phyloP scores from a whole-genome alignment of 2,113 vertebrate genomes.

The Gracilinanus agilis region DNA sequence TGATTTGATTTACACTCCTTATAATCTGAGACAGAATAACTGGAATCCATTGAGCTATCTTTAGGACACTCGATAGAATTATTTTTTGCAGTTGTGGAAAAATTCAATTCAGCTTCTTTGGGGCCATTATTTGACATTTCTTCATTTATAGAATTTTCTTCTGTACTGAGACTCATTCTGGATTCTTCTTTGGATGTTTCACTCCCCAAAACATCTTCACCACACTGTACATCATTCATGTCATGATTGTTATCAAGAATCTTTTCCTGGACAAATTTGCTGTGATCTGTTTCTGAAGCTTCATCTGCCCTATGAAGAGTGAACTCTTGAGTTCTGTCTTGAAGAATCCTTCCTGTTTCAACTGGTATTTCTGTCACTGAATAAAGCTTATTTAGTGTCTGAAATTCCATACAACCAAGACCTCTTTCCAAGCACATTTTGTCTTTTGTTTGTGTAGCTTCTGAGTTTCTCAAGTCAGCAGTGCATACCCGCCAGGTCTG shows the following conservation, averaged over 20 bases:
- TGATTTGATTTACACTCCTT: slow-evolving; percentile 64
- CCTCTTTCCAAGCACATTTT: slow-evolving; percentile 63
- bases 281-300: slow-evolving; percentile 50
- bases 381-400: slow-evolving; percentile 54
- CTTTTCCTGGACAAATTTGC: slow-evolving; percentile 59
- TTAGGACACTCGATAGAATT: slow-evolving; percentile 69
- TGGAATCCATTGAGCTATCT: slow-evolving; percentile 61
- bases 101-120: slow-evolving; percentile 68
- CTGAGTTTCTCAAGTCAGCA: slow-evolving; percentile 74
- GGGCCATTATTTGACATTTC: slow-evolving; percentile 64
- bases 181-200: slow-evolving; percentile 62
- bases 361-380: slow-evolving; percentile 30
- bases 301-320: slow-evolving; percentile 64
- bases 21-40: slow-evolving; percentile 56
- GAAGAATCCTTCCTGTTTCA: slow-evolving; percentile 61
- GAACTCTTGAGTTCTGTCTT: slow-evolving; percentile 65
- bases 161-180: slow-evolving; percentile 60
- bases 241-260: slow-evolving; percentile 66
- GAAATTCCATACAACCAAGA: slow-evolving; percentile 65
- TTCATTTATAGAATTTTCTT: slow-evolving; percentile 67
- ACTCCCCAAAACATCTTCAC: slow-evolving; percentile 60
- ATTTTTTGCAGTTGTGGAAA: slow-evolving; percentile 70
- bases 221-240: slow-evolving; percentile 37
- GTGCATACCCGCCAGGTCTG: slow-evolving; percentile 53
- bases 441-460: slow-evolving; percentile 62